phyloP scores from a whole-genome alignment of 2,888 invertebrate species.

The Ommatoiulus sabulosus region DNA sequence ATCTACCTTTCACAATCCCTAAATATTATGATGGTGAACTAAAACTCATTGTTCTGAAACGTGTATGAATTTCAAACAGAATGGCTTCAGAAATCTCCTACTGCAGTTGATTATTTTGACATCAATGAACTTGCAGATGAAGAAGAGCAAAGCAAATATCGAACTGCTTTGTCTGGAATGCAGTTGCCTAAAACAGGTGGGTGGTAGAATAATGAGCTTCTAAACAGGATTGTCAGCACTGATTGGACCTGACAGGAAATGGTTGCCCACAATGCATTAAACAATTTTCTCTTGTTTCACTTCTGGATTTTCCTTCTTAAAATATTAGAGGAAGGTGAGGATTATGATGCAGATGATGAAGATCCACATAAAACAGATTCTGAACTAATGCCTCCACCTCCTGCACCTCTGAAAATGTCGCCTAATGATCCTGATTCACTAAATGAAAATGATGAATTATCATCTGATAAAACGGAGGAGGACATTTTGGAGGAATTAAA shows the following conservation, averaged over 20 bases:
- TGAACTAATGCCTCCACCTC: conserved; percentile 88
- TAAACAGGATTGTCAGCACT: no score
- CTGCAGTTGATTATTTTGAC: conserved; percentile 93
- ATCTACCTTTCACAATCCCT: no score
- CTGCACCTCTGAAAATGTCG: conserved; percentile 68
- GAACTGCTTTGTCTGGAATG: conserved; percentile 55
- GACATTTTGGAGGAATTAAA: background rate
- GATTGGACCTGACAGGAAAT: no score
- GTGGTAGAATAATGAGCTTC: background rate
- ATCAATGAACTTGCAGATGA: conserved; percentile 94
- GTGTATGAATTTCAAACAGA: background rate
- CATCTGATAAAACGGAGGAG: background rate
- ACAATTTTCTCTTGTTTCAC: background rate
- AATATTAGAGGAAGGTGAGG: conserved; percentile 64
- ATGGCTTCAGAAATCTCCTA: conserved; percentile 72
- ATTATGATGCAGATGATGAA: conserved; percentile 73
- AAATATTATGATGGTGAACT: no score
- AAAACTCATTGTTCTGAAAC: background rate
- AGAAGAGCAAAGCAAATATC: conserved; percentile 62
- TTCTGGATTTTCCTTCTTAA: background rate
- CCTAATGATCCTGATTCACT: background rate
- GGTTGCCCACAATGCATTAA: background rate
- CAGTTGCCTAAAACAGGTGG: conserved; percentile 53
- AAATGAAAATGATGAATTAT: background rate
- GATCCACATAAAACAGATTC: conserved; percentile 73